These are phyloP conservation scores for Palloptera scutellata DNA, from an alignment of 2,888 invertebrate species.

Conservation along the genomic window DNA sequence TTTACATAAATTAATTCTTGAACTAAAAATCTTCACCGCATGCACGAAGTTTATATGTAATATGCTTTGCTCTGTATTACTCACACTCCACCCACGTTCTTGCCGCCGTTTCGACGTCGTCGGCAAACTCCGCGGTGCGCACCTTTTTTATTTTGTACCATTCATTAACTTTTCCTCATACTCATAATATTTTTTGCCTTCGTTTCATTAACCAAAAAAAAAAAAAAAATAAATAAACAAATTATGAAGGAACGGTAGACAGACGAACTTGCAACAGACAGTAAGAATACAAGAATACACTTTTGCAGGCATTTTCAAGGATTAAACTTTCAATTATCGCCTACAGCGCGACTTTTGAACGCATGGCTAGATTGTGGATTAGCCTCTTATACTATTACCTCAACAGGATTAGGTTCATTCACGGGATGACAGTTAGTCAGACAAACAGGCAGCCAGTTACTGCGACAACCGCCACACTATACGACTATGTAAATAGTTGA, in stretches of 20 bases:
- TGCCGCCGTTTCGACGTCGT: neutral
- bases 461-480: neutral
- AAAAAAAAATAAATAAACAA: neutral
- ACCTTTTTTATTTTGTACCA: neutral
- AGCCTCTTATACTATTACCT: neutral
- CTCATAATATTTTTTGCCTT: no score
- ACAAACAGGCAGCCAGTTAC: neutral
- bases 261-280: no score
- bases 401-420: neutral
- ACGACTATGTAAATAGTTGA: neutral
- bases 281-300: neutral
- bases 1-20: neutral
- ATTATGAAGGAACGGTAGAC: neutral
- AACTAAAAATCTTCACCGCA: neutral
- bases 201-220: neutral
- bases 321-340: conserved; percentile 19
- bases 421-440: neutral
- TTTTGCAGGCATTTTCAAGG: neutral
- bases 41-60: neutral
- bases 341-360: neutral
- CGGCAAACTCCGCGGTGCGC: no score
- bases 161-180: neutral
- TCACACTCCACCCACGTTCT: neutral
- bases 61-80: neutral
- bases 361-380: neutral